These are phyloP conservation scores for Halyomorpha halys DNA, from an alignment of 1,140 invertebrate species.

Conservation along the genomic window DNA sequence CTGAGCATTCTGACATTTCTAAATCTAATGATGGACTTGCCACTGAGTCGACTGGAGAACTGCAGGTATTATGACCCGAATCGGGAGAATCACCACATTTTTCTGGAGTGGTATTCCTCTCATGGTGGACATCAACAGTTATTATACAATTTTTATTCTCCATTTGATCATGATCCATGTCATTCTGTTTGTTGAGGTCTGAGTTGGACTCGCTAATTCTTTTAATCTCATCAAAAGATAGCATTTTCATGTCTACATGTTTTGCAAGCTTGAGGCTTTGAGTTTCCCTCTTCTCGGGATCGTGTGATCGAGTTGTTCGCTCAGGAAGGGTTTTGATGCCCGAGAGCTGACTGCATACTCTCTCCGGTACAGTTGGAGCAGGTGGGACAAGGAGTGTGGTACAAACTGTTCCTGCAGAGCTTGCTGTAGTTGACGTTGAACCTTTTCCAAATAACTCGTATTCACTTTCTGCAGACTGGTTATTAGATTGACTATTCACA, in stretches of 20 bases:
- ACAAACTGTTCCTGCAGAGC: conserved; percentile 78
- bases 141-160: conserved; percentile 28
- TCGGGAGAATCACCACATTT: conserved; percentile 44
- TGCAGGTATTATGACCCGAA: conserved; percentile 69
- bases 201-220: conserved; percentile 25
- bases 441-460: conserved; percentile 82
- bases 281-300: conserved; percentile 26
- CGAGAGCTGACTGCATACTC: conserved; percentile 46
- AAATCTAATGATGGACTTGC: conserved; percentile 61
- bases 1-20: conserved; percentile 66
- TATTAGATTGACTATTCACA: conserved; percentile 35
- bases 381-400: conserved; percentile 50
- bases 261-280: conserved; percentile 29
- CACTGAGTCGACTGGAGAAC: conserved; percentile 63
- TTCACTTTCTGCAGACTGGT: conserved; percentile 59
- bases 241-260: conserved; percentile 35
- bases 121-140: conserved; percentile 31
- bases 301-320: conserved; percentile 16
- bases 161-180: conserved; percentile 26
- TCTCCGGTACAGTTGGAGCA: conserved; percentile 52
- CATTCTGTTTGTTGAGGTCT: conserved; percentile 31
- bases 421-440: conserved; percentile 72
- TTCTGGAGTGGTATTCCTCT: conserved; percentile 26
- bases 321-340: conserved; percentile 28
- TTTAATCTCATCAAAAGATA: conserved; percentile 25